phyloP scores from a whole-genome alignment of 2,888 invertebrate species.

The Scaptomyza flava region DNA sequence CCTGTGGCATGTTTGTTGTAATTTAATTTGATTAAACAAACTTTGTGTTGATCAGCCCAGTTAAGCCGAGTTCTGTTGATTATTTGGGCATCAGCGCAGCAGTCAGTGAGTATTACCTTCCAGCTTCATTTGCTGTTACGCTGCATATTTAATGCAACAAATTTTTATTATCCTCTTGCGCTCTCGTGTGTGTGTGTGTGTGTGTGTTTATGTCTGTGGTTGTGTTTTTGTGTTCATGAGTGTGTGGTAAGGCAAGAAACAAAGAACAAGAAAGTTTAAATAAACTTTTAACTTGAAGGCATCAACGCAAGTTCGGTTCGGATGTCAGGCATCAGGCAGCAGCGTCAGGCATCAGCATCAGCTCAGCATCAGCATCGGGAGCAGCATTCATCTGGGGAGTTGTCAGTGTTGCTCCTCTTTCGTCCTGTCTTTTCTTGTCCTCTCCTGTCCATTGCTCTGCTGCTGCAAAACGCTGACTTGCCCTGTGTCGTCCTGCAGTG shows the following conservation, averaged over 20 bases:
- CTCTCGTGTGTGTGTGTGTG: slow-evolving; percentile 8
- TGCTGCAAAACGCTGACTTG: slow-evolving; percentile 28
- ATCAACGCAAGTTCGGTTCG: slow-evolving; percentile 71
- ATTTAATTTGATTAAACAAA: slow-evolving; percentile 78
- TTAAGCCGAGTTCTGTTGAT: slow-evolving; percentile 40
- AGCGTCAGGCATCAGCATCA: slow-evolving; percentile 31
- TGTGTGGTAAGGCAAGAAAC: slow-evolving; percentile 33
- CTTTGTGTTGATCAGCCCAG: slow-evolving; percentile 55
- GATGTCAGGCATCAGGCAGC: slow-evolving; percentile 66
- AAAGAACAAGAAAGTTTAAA: slow-evolving; percentile 69
- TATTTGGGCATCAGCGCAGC: slow-evolving; percentile 35
- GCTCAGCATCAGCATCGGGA: slow-evolving; percentile 21
- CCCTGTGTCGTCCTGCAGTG: slow-evolving; percentile 30
- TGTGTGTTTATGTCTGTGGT: slow-evolving; percentile 6
- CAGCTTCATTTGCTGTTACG: slow-evolving; percentile 66
- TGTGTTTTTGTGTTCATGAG: slow-evolving; percentile 4
- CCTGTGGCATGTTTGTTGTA: slow-evolving; percentile 61
- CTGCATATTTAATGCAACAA: slow-evolving; percentile 75
- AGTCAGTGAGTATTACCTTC: slow-evolving; percentile 19
- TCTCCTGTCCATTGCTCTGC: slow-evolving; percentile 14
- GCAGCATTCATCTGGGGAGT: slow-evolving; percentile 70
- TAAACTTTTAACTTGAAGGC: slow-evolving; percentile 75
- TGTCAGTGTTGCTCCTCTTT: slow-evolving; percentile 61
- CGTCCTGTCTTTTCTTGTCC: slow-evolving; percentile 13
- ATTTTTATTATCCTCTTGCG: slow-evolving; percentile 66